Base-by-base conservation (phyloP, 2,888 invertebrate species). In the Cataglyphis rosenhaueri region DNA sequence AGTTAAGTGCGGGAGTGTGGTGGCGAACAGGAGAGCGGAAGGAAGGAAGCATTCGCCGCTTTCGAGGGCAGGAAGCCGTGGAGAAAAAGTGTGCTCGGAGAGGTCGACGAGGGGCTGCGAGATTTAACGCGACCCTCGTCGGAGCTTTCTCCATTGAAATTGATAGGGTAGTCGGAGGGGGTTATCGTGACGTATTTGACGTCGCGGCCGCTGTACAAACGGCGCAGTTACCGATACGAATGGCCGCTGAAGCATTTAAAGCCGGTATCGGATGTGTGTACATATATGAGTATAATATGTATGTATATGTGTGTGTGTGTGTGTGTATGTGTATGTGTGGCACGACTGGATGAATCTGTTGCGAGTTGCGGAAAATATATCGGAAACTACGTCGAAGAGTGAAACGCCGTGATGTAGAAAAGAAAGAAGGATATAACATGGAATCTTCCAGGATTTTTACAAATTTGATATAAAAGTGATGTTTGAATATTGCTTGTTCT, bases 161-260 rank as follows among this genome's bases (percentile, higher is more conserved):
- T 88, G 89, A 91, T 88, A 87, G 87, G 18, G 48, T 82, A 84
- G 75, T 75, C 73, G 68, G 78, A 1, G 25, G 70, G 73, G 84
- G 84, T 86, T 89, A 89, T 86, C 88, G 88, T 81, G 84, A 88
- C 84, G 82, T 85, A 87, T 87, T 85, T 86, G 84, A 85, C 84
- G 83, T 81, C 79, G 84, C 65, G 83, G 82, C 52, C 74, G 74
- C 84, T 81, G 70, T 85, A 87, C 84, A 85, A 90, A 89, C 84
- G 86, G 85, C 85, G 81, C 85, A 83, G 86, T 91, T 88, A 87
- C 81, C 86, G 86, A 90, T 90, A 91, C 85, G 85, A 90, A 90
- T 90, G 82, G 88, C 85, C 61, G 61, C 71, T 70, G 81, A 82
- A 81, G 78, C 84, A 85, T 66, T 86, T 71, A 70, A 71, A 74